Base-by-base conservation (phyloP, 2,888 invertebrate genomes). In the Galerucella nymphaeae region DNA sequence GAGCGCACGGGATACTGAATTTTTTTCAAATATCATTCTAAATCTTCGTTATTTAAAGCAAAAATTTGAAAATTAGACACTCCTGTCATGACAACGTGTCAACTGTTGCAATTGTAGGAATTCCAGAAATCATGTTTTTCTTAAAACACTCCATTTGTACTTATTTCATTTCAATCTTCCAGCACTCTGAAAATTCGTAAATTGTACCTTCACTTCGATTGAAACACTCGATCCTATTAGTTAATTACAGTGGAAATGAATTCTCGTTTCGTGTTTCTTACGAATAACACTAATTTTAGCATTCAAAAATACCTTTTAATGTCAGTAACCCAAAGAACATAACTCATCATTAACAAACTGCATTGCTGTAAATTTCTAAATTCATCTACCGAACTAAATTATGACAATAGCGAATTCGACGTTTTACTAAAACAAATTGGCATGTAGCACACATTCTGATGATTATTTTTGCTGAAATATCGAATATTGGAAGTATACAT, bases 201-300 rank as follows among this genome's bases (percentile, higher is more conserved):
- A 1, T 30, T 30, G 8, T 30, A 30, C 6, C 30, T 30, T 30
- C 5, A 30, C 8, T 30, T 30, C 8, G 30, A 6, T 45, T 2
- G 2, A 45, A 45, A 45, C 45, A 13, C 45, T 45, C 45, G 18
- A 58, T 11, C 58, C 58, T 42, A 57, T 55, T 58, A 66, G 59
- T 67, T 67, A 61, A 68, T 68, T 68, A 68, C 59, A 48, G 30
- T 41, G 13, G 23, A 55, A 70, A 63, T 41, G 16, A 53, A 57
- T 42, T 63, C 11, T 30, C 13, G 30, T 63, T 70, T 64, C 70
- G 70, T 70, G 70, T 18, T 70, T 57, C 63, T 63, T 38, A 57
- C 55, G 42, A 64, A 65, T 42, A 68, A 68, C 20, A 64, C 55
- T 41, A 23, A 57, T 62, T 69, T 63, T 64, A 64, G 45, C 53